Base-by-base conservation (phyloP, 1,140 invertebrate genomes). In the Lucilia cuprina region DNA sequence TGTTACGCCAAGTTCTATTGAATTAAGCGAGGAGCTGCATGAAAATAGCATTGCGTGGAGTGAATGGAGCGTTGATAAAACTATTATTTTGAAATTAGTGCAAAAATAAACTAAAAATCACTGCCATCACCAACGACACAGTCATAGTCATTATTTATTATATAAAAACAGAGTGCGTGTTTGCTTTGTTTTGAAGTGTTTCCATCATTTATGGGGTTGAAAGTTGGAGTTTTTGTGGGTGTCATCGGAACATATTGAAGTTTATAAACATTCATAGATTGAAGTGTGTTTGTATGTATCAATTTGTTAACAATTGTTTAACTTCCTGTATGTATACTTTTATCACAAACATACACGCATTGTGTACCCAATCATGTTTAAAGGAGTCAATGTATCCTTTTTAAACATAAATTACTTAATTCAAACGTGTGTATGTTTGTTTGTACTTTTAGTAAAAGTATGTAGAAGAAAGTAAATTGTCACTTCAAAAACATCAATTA, bases 231-330 rank as follows among this genome's bases (percentile, higher is more conserved):
- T 19, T 25, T 9, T 21, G n/a, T 10, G 65, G 65, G 21, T 25
- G 8, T 19, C 25, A 30, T 30, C 25, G 65, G 65, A 19, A 60
- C 50, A 60, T 60, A 60, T 60, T 12, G 50, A 60, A 17, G 55
- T 60, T 60, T 60, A 17, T 60, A n/a, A 60, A 60, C 55, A 60
- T 60, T 60, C 55, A 60, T 60, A n/a, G 55, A 80, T 80, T 47
- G 77, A 25, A 47, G 77, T 47, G 41, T 25, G 77, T 19, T 49
- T 19, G 77, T 50, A 21, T 80, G 41, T 80, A 80, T 50, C 77
- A 80, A 80, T 80, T 80, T 80, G 77, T 80, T 80, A 80, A 34
- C 77, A 80, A 50, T 80, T 80, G 77, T 80, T 50, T 80, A 30
- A 80, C 47, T 80, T 80, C 77, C 41, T 80, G 77, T 49, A 25